These are phyloP conservation scores for Zoanthus sansibaricus DNA, from an alignment of 92 coral and sea anemone species.

Conservation along the genomic window DNA sequence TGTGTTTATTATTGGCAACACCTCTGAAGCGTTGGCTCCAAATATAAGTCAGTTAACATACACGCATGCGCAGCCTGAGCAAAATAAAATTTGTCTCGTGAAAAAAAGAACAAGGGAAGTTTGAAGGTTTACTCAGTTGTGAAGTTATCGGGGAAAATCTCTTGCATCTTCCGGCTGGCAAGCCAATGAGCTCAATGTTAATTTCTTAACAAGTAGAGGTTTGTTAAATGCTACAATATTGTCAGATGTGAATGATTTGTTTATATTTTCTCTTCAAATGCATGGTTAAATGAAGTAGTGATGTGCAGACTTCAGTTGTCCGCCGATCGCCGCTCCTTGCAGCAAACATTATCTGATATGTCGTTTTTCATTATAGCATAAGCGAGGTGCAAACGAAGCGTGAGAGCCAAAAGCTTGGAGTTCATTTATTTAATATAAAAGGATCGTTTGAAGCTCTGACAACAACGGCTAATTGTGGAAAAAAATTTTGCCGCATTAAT, in stretches of 20 bases:
- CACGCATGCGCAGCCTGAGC: slow-evolving; percentile 31
- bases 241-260: slow-evolving; percentile 40
- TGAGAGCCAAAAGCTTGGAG: slow-evolving; percentile 21
- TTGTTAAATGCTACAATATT: slow-evolving; percentile 51
- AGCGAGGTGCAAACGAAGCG: slow-evolving; percentile 43
- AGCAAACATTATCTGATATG: background rate
- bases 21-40: background rate
- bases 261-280: slow-evolving; percentile 19
- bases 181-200: slow-evolving; percentile 52
- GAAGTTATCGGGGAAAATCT: slow-evolving; percentile 62
- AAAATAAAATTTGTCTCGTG: slow-evolving; percentile 36
- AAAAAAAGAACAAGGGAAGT: background rate
- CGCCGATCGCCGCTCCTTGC: slow-evolving; percentile 17
- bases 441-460: background rate
- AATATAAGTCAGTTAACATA: background rate
- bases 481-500: background rate
- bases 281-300: slow-evolving; percentile 9
- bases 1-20: background rate
- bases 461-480: background rate
- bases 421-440: background rate
- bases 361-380: slow-evolving; percentile 5
- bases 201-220: slow-evolving; percentile 55
- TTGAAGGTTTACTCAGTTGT: background rate
- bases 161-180: slow-evolving; percentile 79
- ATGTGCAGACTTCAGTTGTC: slow-evolving; percentile 8